These are phyloP conservation scores for Molothrus ater DNA, from an alignment of 2,797 vertebrate genomes.

Conservation along the genomic window DNA sequence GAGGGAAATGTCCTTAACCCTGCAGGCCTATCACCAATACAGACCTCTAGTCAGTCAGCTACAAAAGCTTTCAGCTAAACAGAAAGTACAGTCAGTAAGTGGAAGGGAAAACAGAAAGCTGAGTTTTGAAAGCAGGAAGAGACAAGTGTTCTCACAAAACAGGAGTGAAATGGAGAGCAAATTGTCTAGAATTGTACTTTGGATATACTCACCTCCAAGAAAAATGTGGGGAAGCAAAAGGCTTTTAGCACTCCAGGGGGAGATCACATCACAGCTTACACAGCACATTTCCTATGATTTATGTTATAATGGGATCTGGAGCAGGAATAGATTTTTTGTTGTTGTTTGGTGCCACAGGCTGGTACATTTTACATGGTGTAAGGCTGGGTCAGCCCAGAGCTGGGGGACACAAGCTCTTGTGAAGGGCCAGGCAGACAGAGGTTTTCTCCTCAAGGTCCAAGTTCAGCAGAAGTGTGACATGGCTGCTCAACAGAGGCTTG, in stretches of 20 bases:
- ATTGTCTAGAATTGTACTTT: background rate
- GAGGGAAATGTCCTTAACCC: background rate
- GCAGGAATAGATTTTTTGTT: background rate
- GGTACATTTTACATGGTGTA: background rate
- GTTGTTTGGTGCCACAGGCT: background rate
- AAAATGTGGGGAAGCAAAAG: background rate
- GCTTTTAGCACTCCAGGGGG: background rate
- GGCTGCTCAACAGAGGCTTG: background rate
- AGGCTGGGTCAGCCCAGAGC: background rate
- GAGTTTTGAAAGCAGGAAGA: conserved; percentile 24
- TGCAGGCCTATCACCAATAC: background rate
- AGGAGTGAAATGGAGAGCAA: background rate
- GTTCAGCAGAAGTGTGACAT: background rate
- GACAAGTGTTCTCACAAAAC: background rate
- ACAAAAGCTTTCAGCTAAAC: conserved; percentile 23
- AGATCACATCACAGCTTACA: background rate
- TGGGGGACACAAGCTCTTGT: background rate
- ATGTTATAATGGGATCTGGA: background rate
- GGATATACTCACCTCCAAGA: background rate
- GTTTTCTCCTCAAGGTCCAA: background rate
- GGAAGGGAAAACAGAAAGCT: conserved; percentile 31
- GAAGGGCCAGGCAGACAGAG: background rate
- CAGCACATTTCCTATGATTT: background rate
- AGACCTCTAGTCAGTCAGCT: background rate
- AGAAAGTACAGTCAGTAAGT: conserved; percentile 2